These are phyloP conservation scores for Chloroceryle inda DNA, from an alignment of 2,797 vertebrate species.

Conservation along the genomic window DNA sequence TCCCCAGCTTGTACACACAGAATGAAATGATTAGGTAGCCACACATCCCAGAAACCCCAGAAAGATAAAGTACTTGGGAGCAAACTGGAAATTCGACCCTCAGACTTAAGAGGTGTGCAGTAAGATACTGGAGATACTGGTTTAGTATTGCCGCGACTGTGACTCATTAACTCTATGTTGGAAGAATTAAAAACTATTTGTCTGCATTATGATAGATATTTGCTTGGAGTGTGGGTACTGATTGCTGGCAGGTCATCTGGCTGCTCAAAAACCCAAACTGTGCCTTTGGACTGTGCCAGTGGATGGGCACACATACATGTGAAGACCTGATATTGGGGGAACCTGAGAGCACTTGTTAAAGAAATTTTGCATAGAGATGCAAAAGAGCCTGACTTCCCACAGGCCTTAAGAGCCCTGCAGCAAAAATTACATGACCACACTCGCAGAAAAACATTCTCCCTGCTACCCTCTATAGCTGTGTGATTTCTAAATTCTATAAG, in stretches of 20 bases:
- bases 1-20: not conserved
- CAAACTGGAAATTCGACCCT: not conserved
- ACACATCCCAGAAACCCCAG: not conserved
- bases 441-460: not conserved
- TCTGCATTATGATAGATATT: not conserved
- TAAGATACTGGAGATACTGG: not conserved
- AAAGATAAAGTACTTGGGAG: not conserved
- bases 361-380: not conserved
- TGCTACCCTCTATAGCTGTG: not conserved
- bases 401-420: not conserved
- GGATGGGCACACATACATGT: rapidly evolving
- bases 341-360: not conserved
- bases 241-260: not conserved
- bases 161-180: rapidly evolving
- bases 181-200: not conserved
- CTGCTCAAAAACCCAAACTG: not conserved
- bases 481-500: not conserved
- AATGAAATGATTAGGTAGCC: not conserved
- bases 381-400: not conserved
- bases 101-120: rapidly evolving
- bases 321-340: not conserved
- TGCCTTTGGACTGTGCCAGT: not conserved
- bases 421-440: not conserved
- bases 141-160: not conserved
- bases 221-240: not conserved